Evolutionary conservation across 2,797 vertebrate genomes (phyloP).

Genomic region (Parauchenoglanis punctatus): DNA sequence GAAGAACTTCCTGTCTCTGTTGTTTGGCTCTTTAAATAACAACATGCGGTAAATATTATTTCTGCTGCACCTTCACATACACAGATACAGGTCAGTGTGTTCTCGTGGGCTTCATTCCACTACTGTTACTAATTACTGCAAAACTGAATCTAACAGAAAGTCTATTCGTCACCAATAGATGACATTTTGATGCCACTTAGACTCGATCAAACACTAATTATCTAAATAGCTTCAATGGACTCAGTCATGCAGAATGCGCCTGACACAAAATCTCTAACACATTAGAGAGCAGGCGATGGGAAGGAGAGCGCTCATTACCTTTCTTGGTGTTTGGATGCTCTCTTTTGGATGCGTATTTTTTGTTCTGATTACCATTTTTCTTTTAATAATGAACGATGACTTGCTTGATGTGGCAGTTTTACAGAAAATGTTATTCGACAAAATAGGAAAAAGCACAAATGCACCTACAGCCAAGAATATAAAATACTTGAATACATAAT

Average conservation of each 20-base stretch:
- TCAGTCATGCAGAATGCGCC: slow-evolving; percentile 24
- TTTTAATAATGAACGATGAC: background rate
- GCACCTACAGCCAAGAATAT: background rate
- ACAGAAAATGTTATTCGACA: background rate
- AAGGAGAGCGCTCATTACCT: background rate
- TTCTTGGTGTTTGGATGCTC: background rate
- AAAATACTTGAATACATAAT: background rate
- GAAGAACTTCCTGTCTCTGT: slow-evolving; percentile 26
- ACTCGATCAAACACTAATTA: slow-evolving; percentile 26
- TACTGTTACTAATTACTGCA: slow-evolving; percentile 27
- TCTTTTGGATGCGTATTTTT: background rate
- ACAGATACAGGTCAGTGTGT: background rate
- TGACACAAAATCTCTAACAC: slow-evolving; percentile 24
- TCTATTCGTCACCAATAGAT: slow-evolving; percentile 11
- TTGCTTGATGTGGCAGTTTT: background rate
- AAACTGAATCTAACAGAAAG: slow-evolving; percentile 29
- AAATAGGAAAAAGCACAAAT: background rate
- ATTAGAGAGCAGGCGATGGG: background rate
- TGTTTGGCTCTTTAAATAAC: background rate
- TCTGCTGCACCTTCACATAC: background rate
- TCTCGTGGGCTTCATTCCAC: background rate
- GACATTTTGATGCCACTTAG: slow-evolving; percentile 31
- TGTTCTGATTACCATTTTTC: background rate
- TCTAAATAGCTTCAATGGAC: background rate
- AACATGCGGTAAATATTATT: background rate